These are phyloP conservation scores for Spilarctia lutea DNA, from an alignment of 2,888 invertebrate species.

Conservation along the genomic window DNA sequence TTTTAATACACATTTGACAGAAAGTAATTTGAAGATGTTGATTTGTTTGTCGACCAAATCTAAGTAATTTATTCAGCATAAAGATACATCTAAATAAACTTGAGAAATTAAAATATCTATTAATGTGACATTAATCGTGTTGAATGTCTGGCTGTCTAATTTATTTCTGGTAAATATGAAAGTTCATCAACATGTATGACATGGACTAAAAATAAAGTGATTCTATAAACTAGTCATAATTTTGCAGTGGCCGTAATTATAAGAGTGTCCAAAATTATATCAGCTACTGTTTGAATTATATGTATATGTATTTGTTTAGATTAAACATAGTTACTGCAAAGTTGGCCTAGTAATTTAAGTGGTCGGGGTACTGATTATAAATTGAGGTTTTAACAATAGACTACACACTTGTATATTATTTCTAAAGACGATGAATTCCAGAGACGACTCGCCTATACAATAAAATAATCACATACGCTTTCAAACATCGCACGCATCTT, in stretches of 20 bases:
- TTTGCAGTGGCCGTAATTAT: neutral
- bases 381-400: neutral
- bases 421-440: neutral
- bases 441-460: neutral
- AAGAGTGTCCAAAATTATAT: neutral
- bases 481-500: conserved; percentile 22
- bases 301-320: neutral
- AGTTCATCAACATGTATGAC: neutral
- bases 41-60: neutral
- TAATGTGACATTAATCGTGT: conserved; percentile 14
- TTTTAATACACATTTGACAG: conserved; percentile 28
- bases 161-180: conserved; percentile 8
- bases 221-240: neutral
- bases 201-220: neutral
- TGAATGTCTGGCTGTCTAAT: conserved; percentile 11
- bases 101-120: conserved; percentile 5
- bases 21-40: conserved; percentile 21
- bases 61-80: neutral
- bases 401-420: neutral
- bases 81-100: conserved; percentile 7
- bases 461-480: neutral
- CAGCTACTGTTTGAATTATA: neutral
- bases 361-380: neutral
- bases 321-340: no score
- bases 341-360: no score